Evolutionary conservation across 2,888 invertebrate species (phyloP), one percentile per base, ranked within the genome.

Genomic region (Andrena trimmerana): DNA sequence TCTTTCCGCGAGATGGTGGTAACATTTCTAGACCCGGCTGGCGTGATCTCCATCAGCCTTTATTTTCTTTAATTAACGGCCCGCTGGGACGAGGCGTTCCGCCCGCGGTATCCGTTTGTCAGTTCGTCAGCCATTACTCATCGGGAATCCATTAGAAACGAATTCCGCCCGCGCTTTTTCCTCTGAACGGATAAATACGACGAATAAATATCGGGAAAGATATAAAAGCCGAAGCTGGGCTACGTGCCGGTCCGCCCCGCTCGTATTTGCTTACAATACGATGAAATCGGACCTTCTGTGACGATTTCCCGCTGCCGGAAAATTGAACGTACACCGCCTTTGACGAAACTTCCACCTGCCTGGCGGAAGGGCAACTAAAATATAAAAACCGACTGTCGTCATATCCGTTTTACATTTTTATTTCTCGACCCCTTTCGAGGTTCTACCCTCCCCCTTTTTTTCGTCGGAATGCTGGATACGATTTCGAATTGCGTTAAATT

Each of bases 131-230:
- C 24, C 76, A 73, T 83, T 78, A 81, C 59, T 81, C 84, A 75
- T 78, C 65, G 68, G 59, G 77, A 75, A 78, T 78, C 81, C 79
- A 82, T 82, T 86, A 81, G 66, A 79, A 66, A 52, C 52, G 70
- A 71, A 68, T 77, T 54, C 73, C 65, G 31, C 27, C 10, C 31
- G 42, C 20, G 60, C 48, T 60, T 79, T 68, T 65, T 3, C 29
- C 29, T 24, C 13, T 31, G 57, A 31, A 31, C 63, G 74, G 63
- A 77, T 79, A 81, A 81, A 85, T 78, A 70, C 63, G 24, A 5
- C 72, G 66, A 59, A 81, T 79, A 86, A 83, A 81, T 83, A 81
- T 85, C 70, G 73, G 42, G 69, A 67, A 78, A 65, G 57, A 62
- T 77, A 76, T 77, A 83, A 84, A 78, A 73, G 29, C 62, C 52